phyloP scores from a whole-genome alignment of 2,888 invertebrate genomes.

The Liopterus haemorrhoidalis region DNA sequence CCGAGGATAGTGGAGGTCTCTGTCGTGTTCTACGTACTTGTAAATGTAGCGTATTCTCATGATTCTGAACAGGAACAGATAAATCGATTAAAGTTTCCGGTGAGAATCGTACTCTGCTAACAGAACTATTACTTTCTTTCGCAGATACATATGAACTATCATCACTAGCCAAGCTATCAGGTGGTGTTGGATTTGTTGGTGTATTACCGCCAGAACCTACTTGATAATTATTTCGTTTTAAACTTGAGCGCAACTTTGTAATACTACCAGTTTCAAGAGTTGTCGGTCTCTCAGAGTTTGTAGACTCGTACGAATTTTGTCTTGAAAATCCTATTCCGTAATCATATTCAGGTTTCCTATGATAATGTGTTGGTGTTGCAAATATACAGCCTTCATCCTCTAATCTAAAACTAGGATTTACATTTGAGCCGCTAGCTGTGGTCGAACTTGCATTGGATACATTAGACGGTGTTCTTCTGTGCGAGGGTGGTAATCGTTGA shows the following conservation, averaged over 20 bases:
- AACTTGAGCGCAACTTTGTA: conserved; percentile 68
- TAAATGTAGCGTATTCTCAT: conserved; percentile 51
- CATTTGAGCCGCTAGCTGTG: conserved; percentile 52
- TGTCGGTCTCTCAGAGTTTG: conserved; percentile 53
- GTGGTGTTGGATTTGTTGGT: conserved; percentile 78
- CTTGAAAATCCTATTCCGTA: conserved; percentile 40
- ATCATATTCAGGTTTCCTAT: conserved; percentile 44
- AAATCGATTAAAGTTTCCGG: conserved; percentile 66
- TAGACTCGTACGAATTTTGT: conserved; percentile 49
- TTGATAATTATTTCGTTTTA: conserved; percentile 65
- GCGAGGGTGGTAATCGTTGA: conserved; percentile 48
- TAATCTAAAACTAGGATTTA: conserved; percentile 58
- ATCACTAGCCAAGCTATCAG: conserved; percentile 78
- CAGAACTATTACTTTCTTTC: conserved; percentile 66
- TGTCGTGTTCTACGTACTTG: conserved; percentile 45
- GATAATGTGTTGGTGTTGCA: conserved; percentile 47
- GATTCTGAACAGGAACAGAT: conserved; percentile 50
- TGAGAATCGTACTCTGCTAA: conserved; percentile 69
- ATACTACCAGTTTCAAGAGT: conserved; percentile 59
- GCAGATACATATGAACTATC: conserved; percentile 87
- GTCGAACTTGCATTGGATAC: conserved; percentile 58
- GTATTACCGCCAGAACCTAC: conserved; percentile 59
- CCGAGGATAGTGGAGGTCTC: conserved; percentile 49
- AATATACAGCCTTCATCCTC: conserved; percentile 53
- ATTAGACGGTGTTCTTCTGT: conserved; percentile 73